Evolutionary conservation across 2,888 invertebrate species (phyloP).

Genomic region (Nowickia ferox): DNA sequence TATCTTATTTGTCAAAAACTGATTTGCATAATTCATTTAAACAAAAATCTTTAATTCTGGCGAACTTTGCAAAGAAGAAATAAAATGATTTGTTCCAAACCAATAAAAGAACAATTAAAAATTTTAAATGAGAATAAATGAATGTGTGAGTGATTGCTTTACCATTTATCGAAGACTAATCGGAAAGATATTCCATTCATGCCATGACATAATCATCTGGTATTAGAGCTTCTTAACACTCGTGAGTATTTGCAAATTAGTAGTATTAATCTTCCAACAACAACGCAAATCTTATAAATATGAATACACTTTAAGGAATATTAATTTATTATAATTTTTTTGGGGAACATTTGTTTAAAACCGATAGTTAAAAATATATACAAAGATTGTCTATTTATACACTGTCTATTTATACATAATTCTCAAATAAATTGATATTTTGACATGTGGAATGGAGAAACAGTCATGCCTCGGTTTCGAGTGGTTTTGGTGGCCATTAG

Average conservation of each 20-base stretch:
- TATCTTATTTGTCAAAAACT: not conserved
- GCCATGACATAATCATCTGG: slow-evolving; percentile 55
- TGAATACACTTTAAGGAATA: not conserved
- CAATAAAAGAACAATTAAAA: not conserved
- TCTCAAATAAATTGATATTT: slow-evolving; percentile 10
- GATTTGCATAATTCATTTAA: slow-evolving; percentile 11
- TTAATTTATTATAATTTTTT: not conserved
- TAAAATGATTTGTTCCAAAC: not conserved
- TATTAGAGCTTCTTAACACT: slow-evolving; percentile 16
- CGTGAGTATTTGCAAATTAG: not conserved
- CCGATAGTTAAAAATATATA: not conserved
- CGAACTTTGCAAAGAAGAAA: slow-evolving; percentile 14
- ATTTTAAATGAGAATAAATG: slow-evolving; percentile 4
- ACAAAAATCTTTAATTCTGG: slow-evolving; percentile 25
- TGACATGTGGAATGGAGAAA: not conserved
- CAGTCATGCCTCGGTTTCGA: not conserved
- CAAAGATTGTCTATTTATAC: not conserved
- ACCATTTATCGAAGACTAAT: slow-evolving; percentile 19
- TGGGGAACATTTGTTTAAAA: not conserved
- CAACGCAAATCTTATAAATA: not conserved
- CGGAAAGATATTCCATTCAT: not conserved
- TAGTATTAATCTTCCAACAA: not conserved
- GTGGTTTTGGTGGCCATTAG: not conserved
- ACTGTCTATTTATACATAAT: too few relatives aligned
- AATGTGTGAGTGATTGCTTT: slow-evolving; percentile 26